These are phyloP conservation scores for Drosophila nikananu DNA, from an alignment of 1,140 invertebrate species.

Conservation along the genomic window DNA sequence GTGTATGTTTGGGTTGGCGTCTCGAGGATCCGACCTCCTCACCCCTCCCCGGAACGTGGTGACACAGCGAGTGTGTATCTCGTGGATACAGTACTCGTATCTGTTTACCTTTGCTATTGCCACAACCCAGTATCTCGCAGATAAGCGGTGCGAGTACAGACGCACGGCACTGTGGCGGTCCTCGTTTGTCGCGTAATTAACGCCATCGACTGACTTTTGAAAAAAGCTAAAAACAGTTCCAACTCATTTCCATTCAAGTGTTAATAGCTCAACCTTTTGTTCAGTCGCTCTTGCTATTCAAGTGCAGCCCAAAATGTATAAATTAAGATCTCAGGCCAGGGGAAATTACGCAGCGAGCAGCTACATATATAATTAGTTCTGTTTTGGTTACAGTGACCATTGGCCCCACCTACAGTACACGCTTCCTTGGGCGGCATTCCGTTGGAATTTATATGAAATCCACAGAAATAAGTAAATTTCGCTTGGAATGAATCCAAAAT, in stretches of 20 bases:
- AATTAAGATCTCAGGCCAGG: conserved; percentile 6
- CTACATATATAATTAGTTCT: conserved; percentile 19
- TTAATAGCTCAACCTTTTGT: conserved; percentile 1
- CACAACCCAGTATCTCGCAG: conserved; percentile 16
- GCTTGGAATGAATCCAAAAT: conserved; percentile 72
- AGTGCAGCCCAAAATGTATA: conserved; percentile 16
- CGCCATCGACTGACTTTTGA: conserved; percentile 16
- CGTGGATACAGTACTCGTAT: conserved; percentile 13
- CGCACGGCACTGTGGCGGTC: conserved; percentile 11
- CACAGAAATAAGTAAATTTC: conserved; percentile 58
- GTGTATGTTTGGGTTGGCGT: conserved; percentile 10
- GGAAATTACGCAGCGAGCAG: background rate
- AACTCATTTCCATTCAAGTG: conserved; percentile 18
- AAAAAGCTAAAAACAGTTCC: background rate
- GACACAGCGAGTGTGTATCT: conserved; percentile 24
- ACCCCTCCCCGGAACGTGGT: background rate
- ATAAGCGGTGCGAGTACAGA: conserved; percentile 26
- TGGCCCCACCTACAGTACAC: background rate
- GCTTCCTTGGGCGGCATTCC: conserved; percentile 2
- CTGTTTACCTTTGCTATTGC: conserved; percentile 41
- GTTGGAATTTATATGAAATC: conserved; percentile 29
- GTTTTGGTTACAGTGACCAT: conserved; percentile 11
- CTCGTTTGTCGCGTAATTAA: conserved; percentile 28
- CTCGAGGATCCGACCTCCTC: conserved; percentile 20
- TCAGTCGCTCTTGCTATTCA: background rate